These are phyloP conservation scores for Camptogramma bilineatum DNA, from an alignment of 2,888 invertebrate genomes.

Conservation along the genomic window DNA sequence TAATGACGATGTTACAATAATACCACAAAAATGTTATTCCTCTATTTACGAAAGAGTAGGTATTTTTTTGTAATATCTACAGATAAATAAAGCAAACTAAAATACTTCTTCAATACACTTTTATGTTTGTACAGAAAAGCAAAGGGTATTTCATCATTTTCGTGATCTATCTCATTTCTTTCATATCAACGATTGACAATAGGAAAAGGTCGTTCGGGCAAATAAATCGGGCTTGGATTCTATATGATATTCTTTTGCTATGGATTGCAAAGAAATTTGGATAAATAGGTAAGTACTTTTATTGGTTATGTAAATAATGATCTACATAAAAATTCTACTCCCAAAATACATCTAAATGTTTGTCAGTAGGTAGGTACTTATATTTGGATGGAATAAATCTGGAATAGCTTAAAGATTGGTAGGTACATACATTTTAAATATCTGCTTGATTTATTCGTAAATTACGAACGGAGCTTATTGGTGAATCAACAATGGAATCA, in stretches of 20 bases:
- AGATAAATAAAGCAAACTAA: background rate
- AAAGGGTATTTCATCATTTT: constrained; percentile 33
- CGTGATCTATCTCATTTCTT: constrained; percentile 38
- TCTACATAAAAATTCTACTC: background rate
- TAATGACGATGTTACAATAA: no score
- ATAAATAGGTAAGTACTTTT: constrained; percentile 26
- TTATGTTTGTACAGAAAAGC: constrained; percentile 10
- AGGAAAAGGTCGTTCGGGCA: constrained; percentile 48
- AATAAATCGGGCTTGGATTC: constrained; percentile 51
- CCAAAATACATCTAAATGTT: background rate
- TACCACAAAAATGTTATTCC: background rate
- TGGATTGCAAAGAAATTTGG: constrained; percentile 37
- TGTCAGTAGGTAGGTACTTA: no score
- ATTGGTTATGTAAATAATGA: constrained; percentile 14
- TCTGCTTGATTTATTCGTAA: no score
- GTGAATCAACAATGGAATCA: no score
- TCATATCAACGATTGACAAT: constrained; percentile 46
- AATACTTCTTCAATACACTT: background rate
- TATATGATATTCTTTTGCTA: constrained; percentile 41
- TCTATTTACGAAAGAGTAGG: background rate
- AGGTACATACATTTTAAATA: no score
- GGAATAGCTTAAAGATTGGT: no score
- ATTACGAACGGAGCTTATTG: no score
- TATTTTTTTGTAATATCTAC: background rate
- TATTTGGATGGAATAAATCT: background rate